Conservation (phyloP, 2,888 invertebrate species). For the Andrena trimmerana region DNA sequence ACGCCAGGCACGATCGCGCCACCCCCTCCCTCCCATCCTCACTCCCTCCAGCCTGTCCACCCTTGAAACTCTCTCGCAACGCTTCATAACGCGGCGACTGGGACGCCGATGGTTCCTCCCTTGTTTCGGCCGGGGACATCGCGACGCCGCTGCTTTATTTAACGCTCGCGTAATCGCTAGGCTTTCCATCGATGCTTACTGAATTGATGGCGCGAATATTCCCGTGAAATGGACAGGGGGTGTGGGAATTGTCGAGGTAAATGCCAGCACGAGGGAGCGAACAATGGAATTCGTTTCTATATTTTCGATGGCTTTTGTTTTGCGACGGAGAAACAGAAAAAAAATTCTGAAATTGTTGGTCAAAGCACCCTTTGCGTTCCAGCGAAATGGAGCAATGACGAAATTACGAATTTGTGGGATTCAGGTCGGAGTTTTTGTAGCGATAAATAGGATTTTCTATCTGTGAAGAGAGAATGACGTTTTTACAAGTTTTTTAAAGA, state of each 20-base stretch:
- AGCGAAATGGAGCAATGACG: slow-evolving; percentile 4
- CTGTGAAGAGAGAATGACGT: background rate
- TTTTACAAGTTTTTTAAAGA: background rate
- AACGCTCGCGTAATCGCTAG: slow-evolving; percentile 33
- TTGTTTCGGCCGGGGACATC: slow-evolving; percentile 13
- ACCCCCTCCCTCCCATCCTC: slow-evolving; percentile 2
- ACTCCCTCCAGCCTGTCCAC: background rate
- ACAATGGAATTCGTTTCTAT: slow-evolving; percentile 4
- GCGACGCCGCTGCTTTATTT: slow-evolving; percentile 41
- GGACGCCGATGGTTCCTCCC: slow-evolving; percentile 39
- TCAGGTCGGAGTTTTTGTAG: background rate
- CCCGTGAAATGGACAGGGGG: background rate
- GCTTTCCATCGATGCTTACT: slow-evolving; percentile 9
- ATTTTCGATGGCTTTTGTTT: slow-evolving; percentile 5
- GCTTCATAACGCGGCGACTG: slow-evolving; percentile 39
- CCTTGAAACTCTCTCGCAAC: slow-evolving; percentile 30
- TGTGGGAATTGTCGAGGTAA: background rate
- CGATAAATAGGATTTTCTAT: background rate
- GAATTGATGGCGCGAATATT: slow-evolving; percentile 18
- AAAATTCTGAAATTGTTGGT: background rate
- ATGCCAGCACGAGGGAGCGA: background rate
- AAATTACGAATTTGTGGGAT: background rate
- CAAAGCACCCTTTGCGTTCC: slow-evolving; percentile 18
- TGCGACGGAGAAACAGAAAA: background rate
- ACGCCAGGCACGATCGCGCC: slow-evolving; percentile 53